Conservation (phyloP, 2,888 invertebrate genomes). For the Hipparchia sbordonii region DNA sequence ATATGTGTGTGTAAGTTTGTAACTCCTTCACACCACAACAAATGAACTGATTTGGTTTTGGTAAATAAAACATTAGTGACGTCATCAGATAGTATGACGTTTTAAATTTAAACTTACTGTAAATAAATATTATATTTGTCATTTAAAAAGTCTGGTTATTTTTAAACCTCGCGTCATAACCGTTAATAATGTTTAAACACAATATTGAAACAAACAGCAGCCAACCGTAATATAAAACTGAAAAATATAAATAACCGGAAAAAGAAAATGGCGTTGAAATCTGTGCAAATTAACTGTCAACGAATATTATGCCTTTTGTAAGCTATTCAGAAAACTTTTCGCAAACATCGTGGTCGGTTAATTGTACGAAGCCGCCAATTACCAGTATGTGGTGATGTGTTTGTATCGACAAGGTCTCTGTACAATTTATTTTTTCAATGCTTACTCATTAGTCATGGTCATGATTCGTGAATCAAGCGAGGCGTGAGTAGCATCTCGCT, state of each 20-base stretch:
- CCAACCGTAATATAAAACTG: not conserved
- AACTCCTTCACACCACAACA: no score
- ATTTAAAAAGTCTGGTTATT: no score
- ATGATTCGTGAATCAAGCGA: conserved; percentile 17
- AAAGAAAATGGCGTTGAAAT: not conserved
- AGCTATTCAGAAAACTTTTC: conserved; percentile 19
- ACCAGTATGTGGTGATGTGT: conserved; percentile 12
- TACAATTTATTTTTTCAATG: conserved; percentile 19
- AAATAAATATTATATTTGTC: no score
- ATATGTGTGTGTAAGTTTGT: no score
- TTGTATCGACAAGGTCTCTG: conserved; percentile 21
- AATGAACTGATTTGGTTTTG: no score
- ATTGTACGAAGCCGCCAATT: conserved; percentile 31
- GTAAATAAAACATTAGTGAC: no score
- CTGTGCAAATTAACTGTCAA: conserved; percentile 18
- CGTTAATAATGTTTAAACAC: no score
- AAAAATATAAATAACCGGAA: not conserved
- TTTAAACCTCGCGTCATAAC: no score
- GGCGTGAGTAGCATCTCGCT: conserved; percentile 41
- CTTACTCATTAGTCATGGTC: conserved; percentile 1
- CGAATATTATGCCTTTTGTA: conserved; percentile 16
- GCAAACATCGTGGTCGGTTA: conserved; percentile 20
- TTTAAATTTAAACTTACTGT: no score
- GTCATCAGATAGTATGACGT: no score
- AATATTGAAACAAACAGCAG: not conserved